A percentile compares a stretch with the other conserved stretches of the same genome.
phyloP scores from a whole-genome alignment of 35 echinoderm and acorn worm genomes.

The Lytechinus variegatus region DNA sequence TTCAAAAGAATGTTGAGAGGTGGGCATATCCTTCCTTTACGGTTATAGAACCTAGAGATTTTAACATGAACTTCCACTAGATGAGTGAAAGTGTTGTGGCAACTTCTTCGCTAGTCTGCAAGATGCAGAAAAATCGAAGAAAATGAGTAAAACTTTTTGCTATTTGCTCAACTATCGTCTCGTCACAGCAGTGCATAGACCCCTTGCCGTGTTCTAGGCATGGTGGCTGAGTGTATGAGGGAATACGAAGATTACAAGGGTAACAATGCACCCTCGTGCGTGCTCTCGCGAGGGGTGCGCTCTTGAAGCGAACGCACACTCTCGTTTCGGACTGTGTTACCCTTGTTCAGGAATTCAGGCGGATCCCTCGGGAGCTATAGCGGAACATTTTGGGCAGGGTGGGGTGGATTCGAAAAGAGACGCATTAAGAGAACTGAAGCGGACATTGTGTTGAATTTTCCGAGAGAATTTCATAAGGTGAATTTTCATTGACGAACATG shows the following conservation, averaged over 20 bases:
- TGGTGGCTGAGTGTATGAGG: not conserved
- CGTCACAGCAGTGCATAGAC: not conserved
- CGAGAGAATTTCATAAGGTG: not conserved
- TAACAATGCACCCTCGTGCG: not conserved
- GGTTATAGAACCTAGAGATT: not conserved
- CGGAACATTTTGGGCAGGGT: not conserved
- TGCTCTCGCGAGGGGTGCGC: not conserved
- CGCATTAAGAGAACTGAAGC: not conserved
- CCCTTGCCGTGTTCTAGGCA: not conserved
- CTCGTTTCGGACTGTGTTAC: not conserved
- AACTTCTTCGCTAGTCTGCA: not conserved
- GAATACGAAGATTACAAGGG: not conserved
- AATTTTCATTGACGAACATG: not conserved
- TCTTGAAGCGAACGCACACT: not conserved
- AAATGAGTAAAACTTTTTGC: not conserved
- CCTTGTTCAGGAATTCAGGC: not conserved
- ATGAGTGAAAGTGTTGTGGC: not conserved
- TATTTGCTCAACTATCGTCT: not conserved
- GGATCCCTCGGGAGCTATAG: not conserved
- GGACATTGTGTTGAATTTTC: not conserved
- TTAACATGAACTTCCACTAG: not conserved
- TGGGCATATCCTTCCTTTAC: not conserved
- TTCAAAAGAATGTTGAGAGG: not conserved
- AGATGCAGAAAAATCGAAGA: slow-evolving; percentile 12
- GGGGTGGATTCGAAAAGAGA: not conserved